Conservation (phyloP, 2,888 invertebrate species). For the Trissoscelio sp. region DNA sequence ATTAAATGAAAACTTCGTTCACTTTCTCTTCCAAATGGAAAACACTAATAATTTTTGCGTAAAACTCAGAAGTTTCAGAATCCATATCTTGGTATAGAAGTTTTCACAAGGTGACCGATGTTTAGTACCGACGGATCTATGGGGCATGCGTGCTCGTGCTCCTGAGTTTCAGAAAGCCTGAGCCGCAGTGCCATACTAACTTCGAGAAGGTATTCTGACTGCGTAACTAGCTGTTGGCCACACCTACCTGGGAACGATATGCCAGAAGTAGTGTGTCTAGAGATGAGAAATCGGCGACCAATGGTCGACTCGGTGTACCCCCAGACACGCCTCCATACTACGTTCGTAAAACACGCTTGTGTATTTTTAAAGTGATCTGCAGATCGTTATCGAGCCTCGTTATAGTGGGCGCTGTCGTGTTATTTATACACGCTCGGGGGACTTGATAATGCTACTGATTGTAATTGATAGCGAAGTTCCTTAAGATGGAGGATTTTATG, state of each 20-base stretch:
- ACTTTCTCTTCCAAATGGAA: too few species aligned
- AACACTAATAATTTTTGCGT: too few species aligned
- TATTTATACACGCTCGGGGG: slow-evolving; percentile 50
- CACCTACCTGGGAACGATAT: slow-evolving; percentile 46
- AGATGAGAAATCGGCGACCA: slow-evolving; percentile 51
- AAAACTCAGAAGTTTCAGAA: too few species aligned
- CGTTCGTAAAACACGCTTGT: too few species aligned
- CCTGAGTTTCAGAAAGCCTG: slow-evolving; percentile 75
- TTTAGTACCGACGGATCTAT: too few species aligned
- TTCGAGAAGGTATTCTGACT: slow-evolving; percentile 37
- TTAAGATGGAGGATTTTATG: slow-evolving; percentile 35
- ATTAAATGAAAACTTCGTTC: too few species aligned
- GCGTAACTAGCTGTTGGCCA: slow-evolving; percentile 54
- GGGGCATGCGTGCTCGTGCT: too few species aligned
- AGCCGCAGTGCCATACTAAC: slow-evolving; percentile 77
- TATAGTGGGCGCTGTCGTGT: slow-evolving; percentile 55
- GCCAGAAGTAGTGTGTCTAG: slow-evolving; percentile 37
- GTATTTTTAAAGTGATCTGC: slow-evolving; percentile 62
- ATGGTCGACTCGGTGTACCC: slow-evolving; percentile 36
- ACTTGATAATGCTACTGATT: slow-evolving; percentile 56
- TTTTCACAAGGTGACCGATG: too few species aligned
- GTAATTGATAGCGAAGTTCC: slow-evolving; percentile 64
- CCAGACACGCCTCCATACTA: slow-evolving; percentile 45
- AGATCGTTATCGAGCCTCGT: slow-evolving; percentile 58
- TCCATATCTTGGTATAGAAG: too few species aligned